Evolutionary conservation across 2,797 vertebrate species (phyloP).

Genomic region (Eremophila alpestris): DNA sequence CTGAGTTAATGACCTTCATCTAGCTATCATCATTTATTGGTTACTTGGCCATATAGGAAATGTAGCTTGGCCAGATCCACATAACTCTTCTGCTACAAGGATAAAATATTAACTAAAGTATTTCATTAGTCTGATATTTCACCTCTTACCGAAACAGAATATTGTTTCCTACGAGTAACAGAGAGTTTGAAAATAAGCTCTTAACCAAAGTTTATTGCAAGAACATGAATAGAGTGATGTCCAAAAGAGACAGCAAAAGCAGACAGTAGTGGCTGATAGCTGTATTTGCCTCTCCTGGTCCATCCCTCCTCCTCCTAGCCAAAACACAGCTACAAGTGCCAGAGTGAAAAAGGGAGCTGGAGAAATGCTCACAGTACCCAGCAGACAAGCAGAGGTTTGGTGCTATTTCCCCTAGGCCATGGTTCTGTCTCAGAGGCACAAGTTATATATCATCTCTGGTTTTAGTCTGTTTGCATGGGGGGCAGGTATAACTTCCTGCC

Average conservation of each 20-base stretch:
- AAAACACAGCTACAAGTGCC: background rate
- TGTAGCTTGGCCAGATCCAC: background rate
- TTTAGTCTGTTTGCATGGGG: background rate
- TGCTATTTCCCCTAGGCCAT: background rate
- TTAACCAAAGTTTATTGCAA: background rate
- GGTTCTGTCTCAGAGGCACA: background rate
- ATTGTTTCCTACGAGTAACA: background rate
- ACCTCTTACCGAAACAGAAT: background rate
- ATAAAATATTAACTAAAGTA: background rate
- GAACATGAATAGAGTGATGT: background rate
- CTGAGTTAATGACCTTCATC: background rate
- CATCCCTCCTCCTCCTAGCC: background rate
- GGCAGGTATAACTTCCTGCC: background rate
- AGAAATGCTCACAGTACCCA: background rate
- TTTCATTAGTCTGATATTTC: background rate
- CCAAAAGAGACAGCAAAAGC: background rate
- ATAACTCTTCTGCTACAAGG: background rate
- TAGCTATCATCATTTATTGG: background rate
- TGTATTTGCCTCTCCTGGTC: background rate
- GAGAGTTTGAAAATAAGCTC: background rate
- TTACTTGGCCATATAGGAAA: background rate
- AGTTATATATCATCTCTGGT: background rate
- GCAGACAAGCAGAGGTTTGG: background rate
- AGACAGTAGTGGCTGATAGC: background rate
- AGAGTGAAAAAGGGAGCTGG: background rate